Base-by-base conservation (phyloP, 2,113 vertebrate species). In the Tonatia bakeri region DNA sequence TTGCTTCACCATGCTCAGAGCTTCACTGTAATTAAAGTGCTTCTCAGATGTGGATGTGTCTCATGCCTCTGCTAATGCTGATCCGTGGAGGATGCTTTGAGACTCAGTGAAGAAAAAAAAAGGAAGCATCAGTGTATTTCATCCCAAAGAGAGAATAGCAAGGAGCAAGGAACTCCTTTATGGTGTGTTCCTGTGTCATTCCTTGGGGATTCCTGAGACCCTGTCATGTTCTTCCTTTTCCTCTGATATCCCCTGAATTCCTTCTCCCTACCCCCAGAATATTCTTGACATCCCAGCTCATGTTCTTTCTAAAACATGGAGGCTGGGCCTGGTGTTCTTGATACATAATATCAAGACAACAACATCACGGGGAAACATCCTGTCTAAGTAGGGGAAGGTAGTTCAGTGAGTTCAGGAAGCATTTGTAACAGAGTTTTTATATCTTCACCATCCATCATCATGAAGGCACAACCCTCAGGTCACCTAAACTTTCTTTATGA, bases 1-100 rank as follows among this genome's bases (percentile, higher is more conserved):
- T 40, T n/a, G 61, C 86, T 33, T 31, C 31, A 26, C 47, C 47
- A 64, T 2, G 1, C 36, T 86, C 77, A 13, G 33, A 91, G 72
- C 90, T 36, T 96, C 94, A 47, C 84, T 92, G 87, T 88, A 92
- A 96, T 96, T 93, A 94, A 91, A 93, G 81, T 59, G 81, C 76
- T 94, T 90, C 94, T 88, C 52, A 36, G 54, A 87, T 28, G 47
- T 33, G 43, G 36, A 69, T 52, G 59, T 72, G 59, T 67, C 87
- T 65, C 43, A 59, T 52, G 59, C 36, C 54, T 93, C 54, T 36
- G 61, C 73, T 84, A 26, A 81, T 50, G n/a, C 69, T 83, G 83
- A 94, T 90, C 20, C 3, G 1, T 16, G 26, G 40, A 81, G 64
- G 87, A 73, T 31, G 76, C 64, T 91, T 72, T 91, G 89, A 75